A percentile compares a stretch with the other conserved stretches of the same genome.
Conservation (phyloP, 1,140 invertebrate species). For the Schlechtendalia chinensis region DNA sequence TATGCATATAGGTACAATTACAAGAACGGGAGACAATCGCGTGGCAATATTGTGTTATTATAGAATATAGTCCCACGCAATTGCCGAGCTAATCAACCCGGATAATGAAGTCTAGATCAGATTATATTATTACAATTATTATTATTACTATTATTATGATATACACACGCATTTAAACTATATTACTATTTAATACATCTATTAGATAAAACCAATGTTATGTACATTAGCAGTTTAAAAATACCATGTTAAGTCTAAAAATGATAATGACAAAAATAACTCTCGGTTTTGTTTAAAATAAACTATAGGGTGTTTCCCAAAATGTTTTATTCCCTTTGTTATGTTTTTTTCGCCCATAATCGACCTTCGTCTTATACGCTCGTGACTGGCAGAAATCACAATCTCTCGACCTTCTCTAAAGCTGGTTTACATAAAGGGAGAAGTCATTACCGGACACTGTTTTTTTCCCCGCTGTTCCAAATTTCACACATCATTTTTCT, state of each 20-base stretch:
- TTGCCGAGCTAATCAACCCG: neutral
- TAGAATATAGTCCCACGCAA: neutral
- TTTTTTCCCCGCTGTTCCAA: neutral
- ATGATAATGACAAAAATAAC: neutral
- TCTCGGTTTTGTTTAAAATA: neutral
- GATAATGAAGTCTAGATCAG: slow-evolving; percentile 17
- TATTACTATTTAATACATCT: too few relatives aligned
- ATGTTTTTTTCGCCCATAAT: neutral
- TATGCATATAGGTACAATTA: neutral
- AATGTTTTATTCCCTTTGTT: neutral
- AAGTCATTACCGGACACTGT: neutral
- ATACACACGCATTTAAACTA: neutral
- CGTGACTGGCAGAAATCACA: slow-evolving; percentile 29
- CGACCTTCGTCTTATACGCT: slow-evolving; percentile 34
- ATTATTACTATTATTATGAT: neutral
- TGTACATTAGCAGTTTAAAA: neutral
- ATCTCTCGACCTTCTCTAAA: slow-evolving; percentile 46
- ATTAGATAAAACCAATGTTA: slow-evolving; percentile 1
- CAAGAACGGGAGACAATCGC: neutral
- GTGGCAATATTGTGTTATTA: slow-evolving; percentile 4
- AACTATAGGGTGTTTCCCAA: slow-evolving; percentile 31
- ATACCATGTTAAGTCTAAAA: neutral
- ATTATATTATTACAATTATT: neutral
- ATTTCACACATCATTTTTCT: neutral
- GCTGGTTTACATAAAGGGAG: slow-evolving; percentile 30